Percentiles rank a stretch among this genome's conserved stretches.
Conservation (phyloP, 53 echinoderm and acorn worm species). For the Apostichopus leukothele region DNA sequence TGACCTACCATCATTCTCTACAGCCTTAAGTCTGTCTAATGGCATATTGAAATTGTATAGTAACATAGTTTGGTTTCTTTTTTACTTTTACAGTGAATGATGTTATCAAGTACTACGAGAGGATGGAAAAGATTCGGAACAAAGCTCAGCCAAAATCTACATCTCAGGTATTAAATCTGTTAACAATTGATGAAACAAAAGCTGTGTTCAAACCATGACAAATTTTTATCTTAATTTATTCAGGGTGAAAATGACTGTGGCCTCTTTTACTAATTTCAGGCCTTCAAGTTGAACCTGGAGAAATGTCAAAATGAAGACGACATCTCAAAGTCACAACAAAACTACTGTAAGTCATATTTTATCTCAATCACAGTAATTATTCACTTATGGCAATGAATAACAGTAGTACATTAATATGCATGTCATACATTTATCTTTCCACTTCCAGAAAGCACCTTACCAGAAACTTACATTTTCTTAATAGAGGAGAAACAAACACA, state of each 20-base stretch:
- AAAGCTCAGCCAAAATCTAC: conserved; percentile 12
- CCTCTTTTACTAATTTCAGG: neutral
- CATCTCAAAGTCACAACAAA: conserved; percentile 63
- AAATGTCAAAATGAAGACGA: conserved; percentile 73
- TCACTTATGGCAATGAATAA: no score
- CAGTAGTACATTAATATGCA: no score
- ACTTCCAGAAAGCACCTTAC: no score
- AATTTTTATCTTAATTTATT: no score
- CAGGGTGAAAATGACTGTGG: no score
- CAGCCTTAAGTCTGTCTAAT: neutral
- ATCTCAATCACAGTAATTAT: no score
- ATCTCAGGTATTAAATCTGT: neutral
- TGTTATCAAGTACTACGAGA: conserved; percentile 79
- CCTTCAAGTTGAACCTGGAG: conserved; percentile 56
- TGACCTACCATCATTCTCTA: neutral
- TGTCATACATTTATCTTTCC: no score
- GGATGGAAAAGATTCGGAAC: conserved; percentile 60
- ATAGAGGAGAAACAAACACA: no score
- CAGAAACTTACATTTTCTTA: no score
- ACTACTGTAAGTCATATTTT: conserved; percentile 74
- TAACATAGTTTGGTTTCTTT: neutral
- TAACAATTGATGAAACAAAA: no score
- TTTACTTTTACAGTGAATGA: conserved; percentile 57
- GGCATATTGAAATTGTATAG: neutral
- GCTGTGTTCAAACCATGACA: no score